Evolutionary conservation across 2,888 invertebrate species (phyloP).

Genomic region (Agapetus fuscipes): DNA sequence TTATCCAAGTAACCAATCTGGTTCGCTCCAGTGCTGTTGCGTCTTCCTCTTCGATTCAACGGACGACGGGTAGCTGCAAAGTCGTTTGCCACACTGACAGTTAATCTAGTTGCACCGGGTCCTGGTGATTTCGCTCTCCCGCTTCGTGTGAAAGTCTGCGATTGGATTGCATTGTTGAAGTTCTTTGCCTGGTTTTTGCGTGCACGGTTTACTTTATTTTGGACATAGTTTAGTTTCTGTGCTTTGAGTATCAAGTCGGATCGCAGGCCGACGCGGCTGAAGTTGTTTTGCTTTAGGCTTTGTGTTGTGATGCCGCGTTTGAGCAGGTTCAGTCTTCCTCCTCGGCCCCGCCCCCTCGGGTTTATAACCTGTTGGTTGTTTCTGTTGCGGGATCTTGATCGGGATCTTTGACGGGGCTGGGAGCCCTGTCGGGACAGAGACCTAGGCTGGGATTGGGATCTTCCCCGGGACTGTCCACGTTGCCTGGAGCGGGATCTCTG

Average conservation of each 20-base stretch:
- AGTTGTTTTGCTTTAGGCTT: conserved; percentile 3
- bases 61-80: conserved; percentile 24
- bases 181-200: not conserved
- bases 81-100: conserved; percentile 42
- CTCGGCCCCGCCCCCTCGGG: conserved; percentile 5
- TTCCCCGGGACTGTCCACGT: not conserved
- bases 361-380: conserved; percentile 1
- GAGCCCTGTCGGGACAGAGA: not conserved
- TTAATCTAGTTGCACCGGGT: conserved; percentile 9
- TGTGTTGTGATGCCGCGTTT: conserved; percentile 12
- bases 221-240: conserved; percentile 30
- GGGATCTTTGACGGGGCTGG: conserved; percentile 7
- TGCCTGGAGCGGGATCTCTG: not conserved
- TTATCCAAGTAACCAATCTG: conserved; percentile 38
- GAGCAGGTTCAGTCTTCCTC: conserved; percentile 10
- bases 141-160: conserved; percentile 38
- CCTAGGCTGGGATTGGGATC: not conserved
- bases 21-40: conserved; percentile 25
- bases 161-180: conserved; percentile 29
- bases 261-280: conserved; percentile 31
- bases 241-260: conserved; percentile 39
- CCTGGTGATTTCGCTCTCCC: not conserved
- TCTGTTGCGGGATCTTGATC: conserved; percentile 10
- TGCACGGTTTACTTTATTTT: conserved; percentile 26
- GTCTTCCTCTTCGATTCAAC: not conserved